Evolutionary conservation across 2,888 invertebrate species (phyloP), one percentile per base, ranked within the genome.

Genomic region (Junonia oenone): DNA sequence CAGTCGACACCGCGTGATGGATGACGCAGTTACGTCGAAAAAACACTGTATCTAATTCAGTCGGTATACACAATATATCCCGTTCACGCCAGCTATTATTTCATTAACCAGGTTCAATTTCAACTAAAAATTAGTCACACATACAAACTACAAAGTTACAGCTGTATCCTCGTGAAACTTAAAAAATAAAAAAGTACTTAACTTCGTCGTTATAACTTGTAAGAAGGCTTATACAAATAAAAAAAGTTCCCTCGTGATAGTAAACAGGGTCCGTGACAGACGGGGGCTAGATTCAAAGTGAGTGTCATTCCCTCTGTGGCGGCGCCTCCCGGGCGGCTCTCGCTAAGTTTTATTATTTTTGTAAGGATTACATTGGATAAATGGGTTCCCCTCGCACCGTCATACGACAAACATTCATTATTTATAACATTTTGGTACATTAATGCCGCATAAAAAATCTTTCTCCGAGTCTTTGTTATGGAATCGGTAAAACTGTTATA

Each of bases 261-360:
- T 76, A 78, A 80, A 81, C 76, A 78, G 75, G 70, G 72, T 71
- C 43, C 17, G 43, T 26, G 22, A 43, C 43, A 43, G 73, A 72
- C 65, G 71, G 63, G 68, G 66, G 59, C 63, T 61, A 56, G 51
- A 62, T 63, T 57, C 65, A 65, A 63, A 64, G 67, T 69, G 69
- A 55, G 49, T 19, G 45, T 55, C 43, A 51, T 56, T 55, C 59
- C 78, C 43, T 43, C 43, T 43, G 80, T 75, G 75, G 73, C 73
- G 77, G 81, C 79, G 81, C 78, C 82, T 76, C 75, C 72, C 73
- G 77, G 81, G 71, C 78, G 75, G 71, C 73, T 71, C 65, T 69
- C 68, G 69, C 77, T 78, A 84, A 82, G 82, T 84, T 85, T 83
- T 84, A 83, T 84, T 86, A 81, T 84, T 83, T 80, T 81, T 79